These are phyloP conservation scores for Pristionchus entomophagus DNA, from an alignment of 2,888 invertebrate species.

Conservation along the genomic window DNA sequence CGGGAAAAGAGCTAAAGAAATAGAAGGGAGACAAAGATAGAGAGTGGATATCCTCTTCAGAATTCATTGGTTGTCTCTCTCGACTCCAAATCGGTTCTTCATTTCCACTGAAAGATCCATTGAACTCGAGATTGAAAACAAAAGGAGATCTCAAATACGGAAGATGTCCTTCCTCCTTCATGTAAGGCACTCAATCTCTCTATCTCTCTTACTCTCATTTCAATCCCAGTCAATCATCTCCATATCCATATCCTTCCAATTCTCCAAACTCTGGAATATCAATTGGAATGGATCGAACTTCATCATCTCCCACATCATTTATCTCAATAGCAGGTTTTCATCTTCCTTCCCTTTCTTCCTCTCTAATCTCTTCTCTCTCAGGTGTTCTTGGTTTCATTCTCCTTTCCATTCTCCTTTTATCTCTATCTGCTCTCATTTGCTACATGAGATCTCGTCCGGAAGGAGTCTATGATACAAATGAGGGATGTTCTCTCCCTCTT, in stretches of 20 bases:
- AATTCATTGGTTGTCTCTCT: constrained; percentile 72
- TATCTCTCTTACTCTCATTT: neutral
- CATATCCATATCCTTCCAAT: too few relatives aligned
- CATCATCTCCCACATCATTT: neutral
- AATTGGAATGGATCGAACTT: neutral
- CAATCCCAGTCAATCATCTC: too few relatives aligned
- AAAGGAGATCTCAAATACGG: constrained; percentile 69
- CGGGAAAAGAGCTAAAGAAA: too few relatives aligned
- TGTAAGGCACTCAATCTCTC: constrained; percentile 54
- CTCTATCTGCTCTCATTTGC: constrained; percentile 64
- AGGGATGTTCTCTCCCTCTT: constrained; percentile 37
- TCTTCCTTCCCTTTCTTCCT: neutral
- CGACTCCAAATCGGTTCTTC: constrained; percentile 71
- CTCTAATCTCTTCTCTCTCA: constrained; percentile 49
- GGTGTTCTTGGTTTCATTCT: constrained; percentile 64
- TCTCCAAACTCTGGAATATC: neutral
- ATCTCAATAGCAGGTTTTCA: neutral
- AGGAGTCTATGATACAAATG: constrained; percentile 74
- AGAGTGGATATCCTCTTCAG: constrained; percentile 52
- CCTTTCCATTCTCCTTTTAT: constrained; percentile 58
- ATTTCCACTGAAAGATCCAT: constrained; percentile 72
- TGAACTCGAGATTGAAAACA: constrained; percentile 65
- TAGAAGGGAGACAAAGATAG: neutral
- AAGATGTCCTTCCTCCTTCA: constrained; percentile 66
- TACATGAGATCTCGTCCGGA: constrained; percentile 72